These are phyloP conservation scores for Leucania comma DNA, from an alignment of 2,888 invertebrate species.

Conservation along the genomic window DNA sequence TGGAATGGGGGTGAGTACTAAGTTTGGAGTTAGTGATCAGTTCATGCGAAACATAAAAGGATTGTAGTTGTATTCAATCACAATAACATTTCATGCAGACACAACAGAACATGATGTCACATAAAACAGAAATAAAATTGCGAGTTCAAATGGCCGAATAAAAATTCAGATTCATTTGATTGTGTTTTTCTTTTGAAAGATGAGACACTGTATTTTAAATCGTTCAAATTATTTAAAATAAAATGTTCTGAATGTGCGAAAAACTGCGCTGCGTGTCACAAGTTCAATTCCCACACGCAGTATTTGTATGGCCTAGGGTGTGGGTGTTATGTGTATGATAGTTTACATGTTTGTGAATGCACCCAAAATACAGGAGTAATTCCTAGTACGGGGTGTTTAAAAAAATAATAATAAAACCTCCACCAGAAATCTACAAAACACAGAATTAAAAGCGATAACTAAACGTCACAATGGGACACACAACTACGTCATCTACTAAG, in stretches of 20 bases:
- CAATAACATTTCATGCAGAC: constrained; percentile 39
- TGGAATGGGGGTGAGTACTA: constrained; percentile 34
- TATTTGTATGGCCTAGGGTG: too few species aligned
- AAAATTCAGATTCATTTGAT: not conserved
- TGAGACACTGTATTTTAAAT: not conserved
- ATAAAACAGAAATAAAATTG: constrained; percentile 5
- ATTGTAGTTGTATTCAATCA: constrained; percentile 2
- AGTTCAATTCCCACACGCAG: too few species aligned
- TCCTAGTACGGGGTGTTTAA: too few species aligned
- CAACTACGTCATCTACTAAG: constrained; percentile 68
- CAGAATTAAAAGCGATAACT: constrained; percentile 35
- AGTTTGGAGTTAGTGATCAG: constrained; percentile 32
- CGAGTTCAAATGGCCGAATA: not conserved
- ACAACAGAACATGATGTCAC: constrained; percentile 14
- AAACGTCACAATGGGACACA: constrained; percentile 54
- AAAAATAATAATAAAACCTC: constrained; percentile 26
- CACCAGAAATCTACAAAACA: constrained; percentile 45
- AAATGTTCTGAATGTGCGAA: not conserved
- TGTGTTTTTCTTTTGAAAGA: not conserved
- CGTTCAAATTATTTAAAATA: not conserved
- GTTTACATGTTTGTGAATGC: too few species aligned
- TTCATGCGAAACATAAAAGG: constrained; percentile 17
- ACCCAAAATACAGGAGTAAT: too few species aligned
- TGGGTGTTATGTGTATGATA: too few species aligned
- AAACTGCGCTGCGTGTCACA: too few species aligned